A percentile compares a stretch with the other conserved stretches of the same genome.
These are phyloP conservation scores for Heliconius himera DNA, from an alignment of 1,140 invertebrate species.

Conservation along the genomic window DNA sequence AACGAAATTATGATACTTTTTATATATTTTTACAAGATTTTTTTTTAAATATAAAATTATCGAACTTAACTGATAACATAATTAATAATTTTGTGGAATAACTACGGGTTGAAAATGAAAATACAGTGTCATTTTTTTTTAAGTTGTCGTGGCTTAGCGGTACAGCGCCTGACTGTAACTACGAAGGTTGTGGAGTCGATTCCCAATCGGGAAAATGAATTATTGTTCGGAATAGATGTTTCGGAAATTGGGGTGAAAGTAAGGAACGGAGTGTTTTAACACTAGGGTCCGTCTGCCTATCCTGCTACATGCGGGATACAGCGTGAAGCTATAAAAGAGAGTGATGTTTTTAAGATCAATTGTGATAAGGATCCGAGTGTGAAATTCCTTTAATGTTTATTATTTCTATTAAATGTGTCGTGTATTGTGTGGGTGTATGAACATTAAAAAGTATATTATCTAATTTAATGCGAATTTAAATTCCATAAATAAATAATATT, in stretches of 20 bases:
- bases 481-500: constrained; percentile 14
- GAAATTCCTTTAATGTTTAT: not conserved
- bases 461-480: not conserved
- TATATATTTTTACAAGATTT: not conserved
- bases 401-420: not conserved
- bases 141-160: too few species aligned
- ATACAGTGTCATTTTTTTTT: not conserved
- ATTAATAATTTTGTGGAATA: not conserved
- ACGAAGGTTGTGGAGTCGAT: too few species aligned
- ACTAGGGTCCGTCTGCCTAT: too few species aligned
- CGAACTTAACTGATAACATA: not conserved
- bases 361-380: not conserved
- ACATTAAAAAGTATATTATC: not conserved
- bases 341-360: not conserved
- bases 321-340: not conserved
- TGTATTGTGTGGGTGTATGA: not conserved
- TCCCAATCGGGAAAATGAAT: not conserved
- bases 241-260: too few species aligned
- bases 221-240: too few species aligned
- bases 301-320: too few species aligned
- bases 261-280: too few species aligned
- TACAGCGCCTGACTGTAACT: too few species aligned
- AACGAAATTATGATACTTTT: not conserved
- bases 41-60: too few species aligned
- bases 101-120: not conserved